Base-by-base conservation (phyloP, 2,888 invertebrate genomes). In the Dryobota labecula region DNA sequence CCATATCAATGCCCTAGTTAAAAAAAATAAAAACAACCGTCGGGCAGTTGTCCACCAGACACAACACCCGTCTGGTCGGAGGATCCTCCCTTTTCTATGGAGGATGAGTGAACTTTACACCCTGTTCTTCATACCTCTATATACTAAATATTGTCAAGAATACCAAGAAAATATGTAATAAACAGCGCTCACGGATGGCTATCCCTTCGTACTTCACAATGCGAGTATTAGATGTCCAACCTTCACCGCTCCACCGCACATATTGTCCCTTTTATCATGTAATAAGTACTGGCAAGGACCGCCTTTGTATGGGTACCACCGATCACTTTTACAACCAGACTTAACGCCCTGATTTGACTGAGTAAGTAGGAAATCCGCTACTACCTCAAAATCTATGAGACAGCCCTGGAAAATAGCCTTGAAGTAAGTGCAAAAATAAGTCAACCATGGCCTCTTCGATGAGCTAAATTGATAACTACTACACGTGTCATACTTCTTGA, bases 161-260 rank as follows among this genome's bases (percentile, higher is more conserved):
- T 27, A 68, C 1, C 18, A 20, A n/a, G n/a, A 41, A 64, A 75
- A 49, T 65, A 38, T 38, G 20, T 43, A 20, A 30, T 15, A 49
- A 49, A 57, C 4, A 36, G 11, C 8, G 15, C 41, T 49, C 27
- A 24, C 27, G 20, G 24, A 56, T 45, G 51, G 51, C 13, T 13
- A 54, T 58, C 56, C 43, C 53, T 54, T 58, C 47, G 57, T 58
- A 45, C 49, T 54, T 45, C 20, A 70, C 41, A 63, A 69, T 66
- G 54, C 56, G 51, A 63, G 57, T 82, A 78, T 73, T 70, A 51
- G 9, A 73, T 64, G 67, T 15, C 68, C 36, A 73, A 64, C 80
- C 82, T 82, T 82, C 45, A 49, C 13, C 67, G 73, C 60, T 80
- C 53, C 57, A 82, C 45, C 41, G 70, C 61, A 43, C 78, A 69